These are phyloP conservation scores for Chondrosia reniformis DNA, from an alignment of 37 sponge, comb jelly and placozoan genomes.

Conservation along the genomic window DNA sequence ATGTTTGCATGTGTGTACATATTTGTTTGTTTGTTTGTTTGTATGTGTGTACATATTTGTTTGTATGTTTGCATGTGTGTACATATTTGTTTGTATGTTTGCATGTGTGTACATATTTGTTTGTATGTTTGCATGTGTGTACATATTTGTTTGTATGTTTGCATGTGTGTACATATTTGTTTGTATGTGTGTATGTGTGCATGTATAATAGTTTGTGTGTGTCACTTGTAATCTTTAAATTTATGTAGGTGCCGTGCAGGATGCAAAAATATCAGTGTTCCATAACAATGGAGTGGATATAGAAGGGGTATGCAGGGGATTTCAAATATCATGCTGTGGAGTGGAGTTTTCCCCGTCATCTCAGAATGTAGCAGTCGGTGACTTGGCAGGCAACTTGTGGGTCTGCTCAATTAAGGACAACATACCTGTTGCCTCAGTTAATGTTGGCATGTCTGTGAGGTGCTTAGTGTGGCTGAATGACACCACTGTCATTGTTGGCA, in stretches of 20 bases:
- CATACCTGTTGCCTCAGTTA: constrained; percentile 21
- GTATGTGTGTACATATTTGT: not conserved
- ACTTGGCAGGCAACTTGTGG: constrained; percentile 55
- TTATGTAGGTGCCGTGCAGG: not conserved
- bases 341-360: constrained; percentile 37
- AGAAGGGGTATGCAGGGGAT: constrained; percentile 1
- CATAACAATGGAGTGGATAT: not conserved
- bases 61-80: not conserved
- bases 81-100: not conserved
- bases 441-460: constrained; percentile 46
- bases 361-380: constrained; percentile 46
- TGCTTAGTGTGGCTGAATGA: constrained; percentile 55
- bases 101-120: not conserved
- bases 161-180: not conserved
- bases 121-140: not conserved
- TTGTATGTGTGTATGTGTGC: not conserved
- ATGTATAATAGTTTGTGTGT: not conserved
- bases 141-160: not conserved
- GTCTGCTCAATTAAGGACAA: constrained; percentile 9
- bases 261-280: not conserved
- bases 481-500: constrained; percentile 33
- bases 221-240: not conserved
- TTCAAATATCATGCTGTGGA: constrained; percentile 57
- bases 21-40: no score
- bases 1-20: no score